These are phyloP conservation scores for Bimastos eiseni DNA, from an alignment of 2,888 invertebrate species.

Conservation along the genomic window DNA sequence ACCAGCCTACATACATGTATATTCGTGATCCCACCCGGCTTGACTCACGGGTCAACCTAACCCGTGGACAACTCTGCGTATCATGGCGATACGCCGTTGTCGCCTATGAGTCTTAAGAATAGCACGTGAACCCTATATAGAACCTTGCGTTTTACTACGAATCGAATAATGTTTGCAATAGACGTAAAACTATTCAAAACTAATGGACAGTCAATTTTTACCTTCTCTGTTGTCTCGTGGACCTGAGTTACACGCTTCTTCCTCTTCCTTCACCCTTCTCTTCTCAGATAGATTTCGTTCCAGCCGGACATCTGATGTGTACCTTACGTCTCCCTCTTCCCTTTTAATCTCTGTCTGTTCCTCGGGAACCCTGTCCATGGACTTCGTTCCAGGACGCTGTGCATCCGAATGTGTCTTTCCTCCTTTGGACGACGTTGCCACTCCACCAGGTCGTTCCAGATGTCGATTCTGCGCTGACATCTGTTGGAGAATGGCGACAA, in stretches of 20 bases:
- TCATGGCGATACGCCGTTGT: too few relatives aligned
- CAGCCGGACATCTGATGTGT: neutral
- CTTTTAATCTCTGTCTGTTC: neutral
- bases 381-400: neutral
- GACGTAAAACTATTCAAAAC: too few relatives aligned
- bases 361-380: slow-evolving; percentile 3
- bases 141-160: too few relatives aligned
- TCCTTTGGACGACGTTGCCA: neutral
- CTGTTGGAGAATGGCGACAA: slow-evolving; percentile 29
- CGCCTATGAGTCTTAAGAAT: too few relatives aligned
- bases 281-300: neutral
- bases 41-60: too few relatives aligned
- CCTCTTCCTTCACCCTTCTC: neutral
- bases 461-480: slow-evolving; percentile 29
- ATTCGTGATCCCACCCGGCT: too few relatives aligned
- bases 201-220: neutral
- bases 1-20: too few relatives aligned
- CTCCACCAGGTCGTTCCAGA: neutral
- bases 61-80: too few relatives aligned
- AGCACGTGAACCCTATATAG: too few relatives aligned
- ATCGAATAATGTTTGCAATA: too few relatives aligned
- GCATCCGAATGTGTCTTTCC: neutral
- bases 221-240: neutral
- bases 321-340: neutral
- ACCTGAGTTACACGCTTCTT: neutral